Evolutionary conservation across 2,888 invertebrate species (phyloP).

Genomic region (Nasonovia ribisnigri): DNA sequence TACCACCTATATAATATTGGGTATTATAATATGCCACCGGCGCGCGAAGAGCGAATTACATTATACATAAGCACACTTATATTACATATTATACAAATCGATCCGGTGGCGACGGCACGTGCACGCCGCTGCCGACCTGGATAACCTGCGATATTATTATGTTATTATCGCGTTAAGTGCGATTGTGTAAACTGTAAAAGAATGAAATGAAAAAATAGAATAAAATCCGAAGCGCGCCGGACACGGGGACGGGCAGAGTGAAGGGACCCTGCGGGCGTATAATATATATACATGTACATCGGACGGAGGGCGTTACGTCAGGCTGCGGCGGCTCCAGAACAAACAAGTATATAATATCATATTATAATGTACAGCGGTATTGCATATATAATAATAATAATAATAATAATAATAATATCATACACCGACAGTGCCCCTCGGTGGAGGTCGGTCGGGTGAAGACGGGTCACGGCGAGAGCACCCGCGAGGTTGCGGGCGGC

Average conservation of each 20-base stretch:
- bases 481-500: conserved; percentile 43
- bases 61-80: neutral
- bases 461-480: conserved; percentile 47
- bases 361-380: neutral
- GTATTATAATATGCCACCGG: neutral
- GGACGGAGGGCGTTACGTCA: conserved; percentile 34
- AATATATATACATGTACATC: neutral
- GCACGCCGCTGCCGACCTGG: conserved; percentile 36
- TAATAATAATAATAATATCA: conserved; percentile 7
- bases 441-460: conserved; percentile 11
- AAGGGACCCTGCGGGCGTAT: conserved; percentile 35
- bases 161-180: neutral
- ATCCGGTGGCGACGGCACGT: conserved; percentile 33
- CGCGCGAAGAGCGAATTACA: neutral
- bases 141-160: neutral
- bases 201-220: conserved; percentile 4
- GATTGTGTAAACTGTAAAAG: conserved; percentile 8
- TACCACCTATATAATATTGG: neutral
- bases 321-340: neutral
- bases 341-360: neutral
- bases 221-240: neutral
- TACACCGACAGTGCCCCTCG: conserved; percentile 12
- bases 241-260: neutral
- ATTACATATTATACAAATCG: neutral
- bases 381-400: neutral